Percentiles rank a stretch among this genome's conserved stretches.
These are phyloP conservation scores for Neoascia interrupta DNA, from an alignment of 2,888 invertebrate species.

Conservation along the genomic window DNA sequence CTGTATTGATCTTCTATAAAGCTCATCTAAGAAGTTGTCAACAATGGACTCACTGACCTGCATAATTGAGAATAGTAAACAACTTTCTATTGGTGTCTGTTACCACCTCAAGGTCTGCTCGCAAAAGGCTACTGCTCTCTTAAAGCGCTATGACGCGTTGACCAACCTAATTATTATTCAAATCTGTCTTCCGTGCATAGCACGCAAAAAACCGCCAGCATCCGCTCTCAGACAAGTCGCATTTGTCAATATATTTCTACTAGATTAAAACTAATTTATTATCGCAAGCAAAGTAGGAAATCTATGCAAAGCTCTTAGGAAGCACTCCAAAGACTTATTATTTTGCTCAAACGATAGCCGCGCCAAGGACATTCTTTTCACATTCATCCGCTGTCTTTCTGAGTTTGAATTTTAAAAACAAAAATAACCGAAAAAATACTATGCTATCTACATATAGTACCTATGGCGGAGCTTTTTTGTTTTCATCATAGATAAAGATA, in stretches of 20 bases:
- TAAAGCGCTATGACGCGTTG: background rate
- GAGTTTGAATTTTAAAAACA: slow-evolving; percentile 10
- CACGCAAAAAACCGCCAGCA: too few relatives aligned
- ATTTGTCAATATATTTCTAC: background rate
- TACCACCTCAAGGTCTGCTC: too few relatives aligned
- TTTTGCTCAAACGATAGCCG: slow-evolving; percentile 29
- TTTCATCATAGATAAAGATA: slow-evolving; percentile 41
- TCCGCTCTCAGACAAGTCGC: slow-evolving; percentile 4
- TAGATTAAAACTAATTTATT: slow-evolving; percentile 2
- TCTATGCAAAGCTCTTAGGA: slow-evolving; percentile 5
- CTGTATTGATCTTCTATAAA: too few relatives aligned
- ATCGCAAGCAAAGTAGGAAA: background rate
- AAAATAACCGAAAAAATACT: background rate
- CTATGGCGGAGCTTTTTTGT: slow-evolving; percentile 7
- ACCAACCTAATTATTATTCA: slow-evolving; percentile 9
- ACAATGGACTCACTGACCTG: too few relatives aligned
- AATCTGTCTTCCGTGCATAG: slow-evolving; percentile 14
- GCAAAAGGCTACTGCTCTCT: too few relatives aligned
- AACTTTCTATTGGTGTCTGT: too few relatives aligned
- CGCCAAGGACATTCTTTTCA: slow-evolving; percentile 45
- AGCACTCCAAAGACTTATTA: background rate
- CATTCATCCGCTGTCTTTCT: slow-evolving; percentile 10
- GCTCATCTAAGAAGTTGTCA: too few relatives aligned
- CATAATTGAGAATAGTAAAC: too few relatives aligned
- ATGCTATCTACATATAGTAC: too few relatives aligned